Evolutionary conservation across 2,888 invertebrate genomes (phyloP).

Genomic region (Tineola bisselliella): DNA sequence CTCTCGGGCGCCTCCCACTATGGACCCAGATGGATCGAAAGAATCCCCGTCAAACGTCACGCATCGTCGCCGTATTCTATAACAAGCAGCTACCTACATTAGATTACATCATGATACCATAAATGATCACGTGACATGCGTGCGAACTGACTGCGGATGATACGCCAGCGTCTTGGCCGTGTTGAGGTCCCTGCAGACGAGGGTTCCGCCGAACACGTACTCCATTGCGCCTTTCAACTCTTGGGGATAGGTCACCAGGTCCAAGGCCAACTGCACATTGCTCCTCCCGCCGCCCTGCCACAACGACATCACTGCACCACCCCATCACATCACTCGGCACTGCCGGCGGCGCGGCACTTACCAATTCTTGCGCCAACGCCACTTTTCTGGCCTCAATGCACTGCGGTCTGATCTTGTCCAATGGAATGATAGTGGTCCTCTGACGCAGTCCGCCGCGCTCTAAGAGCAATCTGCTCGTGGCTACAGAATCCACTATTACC

Average conservation of each 20-base stretch:
- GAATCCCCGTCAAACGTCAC: slow-evolving; percentile 94
- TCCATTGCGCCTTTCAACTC: slow-evolving; percentile 80
- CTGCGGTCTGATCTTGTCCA: slow-evolving; percentile 83
- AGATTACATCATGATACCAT: too few species aligned
- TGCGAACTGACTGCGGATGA: slow-evolving; percentile 56
- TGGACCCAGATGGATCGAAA: slow-evolving; percentile 88
- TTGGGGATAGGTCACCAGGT: slow-evolving; percentile 76
- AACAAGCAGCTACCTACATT: too few species aligned
- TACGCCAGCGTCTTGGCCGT: slow-evolving; percentile 85
- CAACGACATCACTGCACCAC: too few species aligned
- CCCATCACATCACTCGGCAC: too few species aligned
- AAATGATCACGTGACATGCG: too few species aligned
- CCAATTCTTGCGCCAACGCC: slow-evolving; percentile 74
- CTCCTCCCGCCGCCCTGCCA: slow-evolving; percentile 72
- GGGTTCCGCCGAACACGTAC: slow-evolving; percentile 86
- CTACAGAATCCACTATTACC: slow-evolving; percentile 89
- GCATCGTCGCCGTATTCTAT: slow-evolving; percentile 69
- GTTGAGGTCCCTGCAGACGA: slow-evolving; percentile 85
- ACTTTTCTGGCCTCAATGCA: slow-evolving; percentile 70
- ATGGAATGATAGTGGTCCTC: slow-evolving; percentile 88
- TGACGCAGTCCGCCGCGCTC: slow-evolving; percentile 81
- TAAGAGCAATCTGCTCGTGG: slow-evolving; percentile 84
- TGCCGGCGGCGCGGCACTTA: slow-evolving; percentile 30
- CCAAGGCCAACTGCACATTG: slow-evolving; percentile 84
- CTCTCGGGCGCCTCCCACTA: slow-evolving; percentile 78